Percentiles rank a stretch among this genome's conserved stretches.
These are phyloP conservation scores for Panthera uncia DNA, from an alignment of 2,113 vertebrate species.

Conservation along the genomic window DNA sequence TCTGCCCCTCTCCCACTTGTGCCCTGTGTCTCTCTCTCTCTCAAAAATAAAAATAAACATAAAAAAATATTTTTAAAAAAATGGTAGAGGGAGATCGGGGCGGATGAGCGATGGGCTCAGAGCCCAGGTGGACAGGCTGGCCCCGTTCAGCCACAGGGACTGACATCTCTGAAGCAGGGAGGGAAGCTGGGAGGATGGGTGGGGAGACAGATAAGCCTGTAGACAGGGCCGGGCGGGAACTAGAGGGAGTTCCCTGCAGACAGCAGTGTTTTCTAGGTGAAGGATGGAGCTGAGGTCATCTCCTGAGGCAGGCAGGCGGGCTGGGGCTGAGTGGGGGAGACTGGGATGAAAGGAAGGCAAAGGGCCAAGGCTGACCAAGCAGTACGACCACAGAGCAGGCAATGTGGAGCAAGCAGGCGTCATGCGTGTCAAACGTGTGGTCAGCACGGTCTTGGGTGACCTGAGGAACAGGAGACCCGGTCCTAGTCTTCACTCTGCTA, in stretches of 20 bases:
- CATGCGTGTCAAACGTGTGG: accelerated
- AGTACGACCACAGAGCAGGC: neutral
- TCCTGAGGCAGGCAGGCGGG: neutral
- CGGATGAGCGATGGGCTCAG: neutral
- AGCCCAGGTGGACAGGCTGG: neutral
- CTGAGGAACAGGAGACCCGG: neutral
- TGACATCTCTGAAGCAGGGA: neutral
- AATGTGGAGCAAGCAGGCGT: accelerated
- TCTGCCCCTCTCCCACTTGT: no score
- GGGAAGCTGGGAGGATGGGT: slow-evolving; percentile 48
- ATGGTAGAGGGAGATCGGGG: neutral
- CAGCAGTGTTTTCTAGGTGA: slow-evolving; percentile 17
- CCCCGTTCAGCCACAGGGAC: neutral
- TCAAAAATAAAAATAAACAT: no score
- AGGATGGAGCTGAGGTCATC: slow-evolving; percentile 50
- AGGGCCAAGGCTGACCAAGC: no score
- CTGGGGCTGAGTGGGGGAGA: neutral
- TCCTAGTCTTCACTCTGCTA: neutral
- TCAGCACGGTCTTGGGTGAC: neutral
- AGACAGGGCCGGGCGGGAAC: slow-evolving; percentile 16
- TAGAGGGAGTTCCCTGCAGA: slow-evolving; percentile 59
- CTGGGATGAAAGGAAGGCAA: neutral
- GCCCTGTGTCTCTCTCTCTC: no score
- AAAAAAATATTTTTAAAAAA: neutral
- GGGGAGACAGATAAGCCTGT: slow-evolving; percentile 55